Conservation (phyloP, 2,888 invertebrate genomes). For the Eilema depressum region DNA sequence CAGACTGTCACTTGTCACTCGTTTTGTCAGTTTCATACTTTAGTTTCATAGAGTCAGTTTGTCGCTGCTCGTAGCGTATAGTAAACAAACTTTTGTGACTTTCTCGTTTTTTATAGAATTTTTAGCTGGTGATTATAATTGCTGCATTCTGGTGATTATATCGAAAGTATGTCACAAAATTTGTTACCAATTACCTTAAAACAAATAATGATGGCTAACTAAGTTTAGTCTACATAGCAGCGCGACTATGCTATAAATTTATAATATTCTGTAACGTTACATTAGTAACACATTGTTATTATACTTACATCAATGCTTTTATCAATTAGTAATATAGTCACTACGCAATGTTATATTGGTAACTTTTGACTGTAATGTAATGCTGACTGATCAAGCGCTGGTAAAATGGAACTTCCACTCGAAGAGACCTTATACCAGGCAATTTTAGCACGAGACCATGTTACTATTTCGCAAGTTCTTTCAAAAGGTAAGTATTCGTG, state of each 20-base stretch:
- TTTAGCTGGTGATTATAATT: too few relatives aligned
- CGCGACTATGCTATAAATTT: background rate
- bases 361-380: constrained; percentile 10
- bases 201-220: background rate
- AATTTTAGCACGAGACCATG: constrained; percentile 70
- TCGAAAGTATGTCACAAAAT: background rate
- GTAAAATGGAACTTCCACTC: constrained; percentile 56
- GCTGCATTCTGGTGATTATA: too few relatives aligned
- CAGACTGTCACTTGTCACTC: too few relatives aligned
- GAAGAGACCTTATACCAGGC: constrained; percentile 76
- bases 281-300: too few relatives aligned
- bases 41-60: too few relatives aligned
- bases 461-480: constrained; percentile 76
- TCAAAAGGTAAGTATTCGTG: constrained; percentile 11
- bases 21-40: too few relatives aligned
- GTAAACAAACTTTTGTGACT: background rate
- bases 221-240: background rate
- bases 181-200: background rate
- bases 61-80: too few relatives aligned
- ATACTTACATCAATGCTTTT: background rate
- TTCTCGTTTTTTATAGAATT: background rate
- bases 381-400: background rate
- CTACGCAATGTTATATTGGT: background rate
- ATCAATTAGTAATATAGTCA: background rate
- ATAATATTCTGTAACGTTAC: background rate